Evolutionary conservation across 2,797 vertebrate genomes (phyloP).

Genomic region (Choloepus didactylus): DNA sequence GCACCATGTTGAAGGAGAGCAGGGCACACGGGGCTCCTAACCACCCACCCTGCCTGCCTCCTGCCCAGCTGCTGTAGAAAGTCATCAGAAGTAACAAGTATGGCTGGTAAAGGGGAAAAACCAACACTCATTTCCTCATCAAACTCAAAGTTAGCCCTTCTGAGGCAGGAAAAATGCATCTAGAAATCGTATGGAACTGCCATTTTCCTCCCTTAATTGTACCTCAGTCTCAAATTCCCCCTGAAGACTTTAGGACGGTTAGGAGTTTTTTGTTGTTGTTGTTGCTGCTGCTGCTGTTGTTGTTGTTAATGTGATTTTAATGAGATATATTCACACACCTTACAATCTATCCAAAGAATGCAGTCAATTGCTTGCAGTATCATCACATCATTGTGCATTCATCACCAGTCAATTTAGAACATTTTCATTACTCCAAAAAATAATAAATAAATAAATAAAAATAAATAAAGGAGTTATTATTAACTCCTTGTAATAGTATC

Average conservation of each 20-base stretch:
- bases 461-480: too few relatives aligned
- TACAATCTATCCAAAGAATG: too few relatives aligned
- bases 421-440: too few relatives aligned
- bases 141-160: neutral
- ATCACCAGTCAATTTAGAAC: too few relatives aligned
- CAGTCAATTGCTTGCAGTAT: too few relatives aligned
- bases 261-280: too few relatives aligned
- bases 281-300: too few relatives aligned
- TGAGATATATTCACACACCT: too few relatives aligned
- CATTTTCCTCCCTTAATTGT: neutral
- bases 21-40: neutral
- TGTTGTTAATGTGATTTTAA: too few relatives aligned
- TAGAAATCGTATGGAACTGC: neutral
- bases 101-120: neutral
- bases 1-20: neutral
- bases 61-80: neutral
- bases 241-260: neutral
- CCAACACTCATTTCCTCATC: neutral
- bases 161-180: neutral
- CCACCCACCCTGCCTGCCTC: neutral
- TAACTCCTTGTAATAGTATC: too few relatives aligned
- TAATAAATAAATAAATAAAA: too few relatives aligned
- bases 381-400: too few relatives aligned
- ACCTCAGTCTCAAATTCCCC: neutral
- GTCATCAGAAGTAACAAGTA: neutral